Base-by-base conservation (phyloP, 2,797 vertebrate species). In the Pipistrellus kuhlii region DNA sequence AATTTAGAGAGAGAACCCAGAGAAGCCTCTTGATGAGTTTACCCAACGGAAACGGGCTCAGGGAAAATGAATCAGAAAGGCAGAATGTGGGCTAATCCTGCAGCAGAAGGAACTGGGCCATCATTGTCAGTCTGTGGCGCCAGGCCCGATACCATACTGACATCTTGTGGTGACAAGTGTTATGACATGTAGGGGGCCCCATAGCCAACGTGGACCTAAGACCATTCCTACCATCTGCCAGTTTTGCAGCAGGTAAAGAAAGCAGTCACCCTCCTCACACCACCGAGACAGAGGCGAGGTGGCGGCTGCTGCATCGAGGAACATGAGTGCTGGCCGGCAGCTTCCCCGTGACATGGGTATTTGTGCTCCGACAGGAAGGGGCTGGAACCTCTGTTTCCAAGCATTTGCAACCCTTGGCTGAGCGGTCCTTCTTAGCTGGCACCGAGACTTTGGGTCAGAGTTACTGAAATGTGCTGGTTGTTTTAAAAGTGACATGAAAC, bases 161-260 rank as follows among this genome's bases (percentile, higher is more conserved):
- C 97, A 98, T 96, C 98, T 98, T 96, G 97, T 98, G 98, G 97
- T 57, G 8, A 38, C 0, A 46, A 27, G 83, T 25, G 75, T 86
- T 92, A 96, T 48, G 90, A 88, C 97, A 90, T 2, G 1, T 1
- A 12, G 0, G 12, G 3, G 44, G 62, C 9, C 20, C 64, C 48
- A 18, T 14, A 51, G 59, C 85, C 10, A 46, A 66, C 41, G 30
- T 0, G 6, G 46, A 32, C 64, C 23, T 21, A 73, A 25, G 53
- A 66, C 17, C n/a, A 57, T 48, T 27, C 64, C 85, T 35, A 66
- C 14, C 68, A 30, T 62, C 41, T 88, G 88, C 78, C 51, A 44
- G n/a, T 69, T 80, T 59, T 35, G 73, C 17, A 44, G 48, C 66
- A 30, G 20, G 72, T 51, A 38, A 71, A 82, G 77, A 84, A 32